These are phyloP conservation scores for Drosophila novamexicana DNA, from an alignment of 1,140 invertebrate genomes.

Conservation along the genomic window DNA sequence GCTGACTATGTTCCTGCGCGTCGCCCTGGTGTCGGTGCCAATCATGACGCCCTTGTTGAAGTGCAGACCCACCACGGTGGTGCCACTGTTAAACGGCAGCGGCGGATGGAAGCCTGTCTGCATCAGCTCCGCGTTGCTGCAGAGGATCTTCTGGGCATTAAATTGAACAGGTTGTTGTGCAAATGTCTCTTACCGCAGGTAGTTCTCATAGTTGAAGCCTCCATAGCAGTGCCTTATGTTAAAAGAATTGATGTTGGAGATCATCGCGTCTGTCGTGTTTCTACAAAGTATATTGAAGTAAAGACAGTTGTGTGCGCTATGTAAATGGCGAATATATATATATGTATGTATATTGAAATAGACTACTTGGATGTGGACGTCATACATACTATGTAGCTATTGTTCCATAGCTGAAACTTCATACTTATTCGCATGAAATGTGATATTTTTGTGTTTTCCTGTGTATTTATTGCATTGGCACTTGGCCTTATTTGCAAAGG, in stretches of 20 bases:
- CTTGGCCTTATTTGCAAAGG: too few relatives aligned
- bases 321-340: too few relatives aligned
- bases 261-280: not conserved
- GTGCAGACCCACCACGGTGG: conserved; percentile 19
- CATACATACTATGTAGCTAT: too few relatives aligned
- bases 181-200: not conserved
- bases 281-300: not conserved
- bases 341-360: too few relatives aligned
- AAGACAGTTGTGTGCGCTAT: not conserved
- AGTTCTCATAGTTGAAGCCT: not conserved
- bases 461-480: too few relatives aligned
- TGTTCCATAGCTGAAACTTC: too few relatives aligned
- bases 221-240: not conserved
- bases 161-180: not conserved
- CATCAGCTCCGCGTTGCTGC: not conserved
- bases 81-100: not conserved
- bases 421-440: too few relatives aligned
- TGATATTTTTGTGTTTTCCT: too few relatives aligned
- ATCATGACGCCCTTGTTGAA: conserved; percentile 25
- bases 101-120: not conserved
- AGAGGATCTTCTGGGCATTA: not conserved
- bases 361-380: too few relatives aligned
- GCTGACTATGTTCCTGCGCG: not conserved
- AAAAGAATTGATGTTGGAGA: not conserved
- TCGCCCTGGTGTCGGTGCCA: conserved; percentile 13